Evolutionary conservation across 2,113 vertebrate species (phyloP).

Genomic region (Pontoporia blainvillei): DNA sequence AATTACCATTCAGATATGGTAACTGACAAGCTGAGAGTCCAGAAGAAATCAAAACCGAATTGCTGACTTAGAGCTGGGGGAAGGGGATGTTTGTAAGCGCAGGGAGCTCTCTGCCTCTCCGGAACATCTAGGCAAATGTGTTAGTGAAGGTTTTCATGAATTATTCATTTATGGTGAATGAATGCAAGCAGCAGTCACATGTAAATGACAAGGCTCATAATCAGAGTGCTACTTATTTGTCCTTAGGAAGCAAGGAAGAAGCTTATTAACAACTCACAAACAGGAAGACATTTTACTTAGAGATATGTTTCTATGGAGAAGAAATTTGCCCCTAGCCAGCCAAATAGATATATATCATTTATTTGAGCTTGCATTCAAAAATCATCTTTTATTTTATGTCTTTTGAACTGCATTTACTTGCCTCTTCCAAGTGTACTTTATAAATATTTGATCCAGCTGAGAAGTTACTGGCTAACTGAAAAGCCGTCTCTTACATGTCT

Average conservation of each 20-base stretch:
- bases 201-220: slow-evolving; percentile 50
- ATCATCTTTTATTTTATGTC: slow-evolving; percentile 14
- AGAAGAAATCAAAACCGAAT: slow-evolving; percentile 30
- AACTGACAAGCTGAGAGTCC: background rate
- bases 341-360: background rate
- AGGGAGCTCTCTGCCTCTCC: background rate
- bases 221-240: slow-evolving; percentile 52
- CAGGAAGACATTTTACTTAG: slow-evolving; percentile 31
- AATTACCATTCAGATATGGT: background rate
- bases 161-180: slow-evolving; percentile 65
- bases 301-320: background rate
- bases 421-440: slow-evolving; percentile 54
- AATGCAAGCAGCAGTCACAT: slow-evolving; percentile 49
- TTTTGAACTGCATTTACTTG: slow-evolving; percentile 44
- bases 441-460: slow-evolving; percentile 60
- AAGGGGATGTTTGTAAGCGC: background rate
- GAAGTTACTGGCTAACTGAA: slow-evolving; percentile 59
- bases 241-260: slow-evolving; percentile 32
- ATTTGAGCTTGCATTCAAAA: background rate
- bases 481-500: slow-evolving; percentile 25
- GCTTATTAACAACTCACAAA: slow-evolving; percentile 47
- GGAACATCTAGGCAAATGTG: slow-evolving; percentile 7
- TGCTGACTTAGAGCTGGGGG: background rate
- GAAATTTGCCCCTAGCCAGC: background rate
- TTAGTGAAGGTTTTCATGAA: slow-evolving; percentile 58